These are phyloP conservation scores for Pollimyrus isidori DNA, from an alignment of 2,113 vertebrate genomes.

Conservation along the genomic window DNA sequence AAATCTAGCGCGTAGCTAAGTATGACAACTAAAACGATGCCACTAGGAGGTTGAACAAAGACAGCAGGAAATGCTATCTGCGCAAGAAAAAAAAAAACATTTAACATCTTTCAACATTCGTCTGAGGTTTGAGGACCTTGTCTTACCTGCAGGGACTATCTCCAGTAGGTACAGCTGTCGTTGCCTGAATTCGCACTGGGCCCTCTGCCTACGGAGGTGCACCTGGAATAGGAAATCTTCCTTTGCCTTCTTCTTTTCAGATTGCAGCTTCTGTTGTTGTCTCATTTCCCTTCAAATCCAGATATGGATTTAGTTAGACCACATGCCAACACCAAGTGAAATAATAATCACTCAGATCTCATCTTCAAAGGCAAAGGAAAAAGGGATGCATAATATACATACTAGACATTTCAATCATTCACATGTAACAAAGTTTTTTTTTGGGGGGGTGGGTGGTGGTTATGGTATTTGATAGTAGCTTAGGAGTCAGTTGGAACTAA, in stretches of 20 bases:
- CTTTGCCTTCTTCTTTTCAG: slow-evolving; percentile 64
- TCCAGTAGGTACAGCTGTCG: slow-evolving; percentile 73
- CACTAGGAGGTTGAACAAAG: background rate
- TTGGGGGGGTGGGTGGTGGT: too few species aligned
- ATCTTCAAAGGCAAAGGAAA: background rate
- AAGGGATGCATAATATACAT: background rate
- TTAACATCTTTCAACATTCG: background rate
- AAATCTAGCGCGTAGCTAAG: background rate
- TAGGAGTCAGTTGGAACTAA: background rate
- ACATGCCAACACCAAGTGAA: slow-evolving; percentile 12
- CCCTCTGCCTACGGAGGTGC: slow-evolving; percentile 72
- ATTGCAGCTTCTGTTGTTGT: slow-evolving; percentile 53
- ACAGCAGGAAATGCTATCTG: background rate
- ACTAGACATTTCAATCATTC: background rate
- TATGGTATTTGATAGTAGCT: background rate
- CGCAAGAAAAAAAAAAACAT: background rate
- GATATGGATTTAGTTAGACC: background rate
- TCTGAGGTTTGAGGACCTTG: background rate
- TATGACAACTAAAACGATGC: background rate
- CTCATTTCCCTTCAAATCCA: slow-evolving; percentile 61
- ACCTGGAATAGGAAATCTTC: slow-evolving; percentile 66
- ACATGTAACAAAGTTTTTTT: background rate
- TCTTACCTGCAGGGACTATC: slow-evolving; percentile 75
- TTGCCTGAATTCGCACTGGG: slow-evolving; percentile 77
- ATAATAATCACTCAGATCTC: background rate